Base-by-base conservation (phyloP, 2,888 invertebrate species). In the Eupithecia abbreviata region DNA sequence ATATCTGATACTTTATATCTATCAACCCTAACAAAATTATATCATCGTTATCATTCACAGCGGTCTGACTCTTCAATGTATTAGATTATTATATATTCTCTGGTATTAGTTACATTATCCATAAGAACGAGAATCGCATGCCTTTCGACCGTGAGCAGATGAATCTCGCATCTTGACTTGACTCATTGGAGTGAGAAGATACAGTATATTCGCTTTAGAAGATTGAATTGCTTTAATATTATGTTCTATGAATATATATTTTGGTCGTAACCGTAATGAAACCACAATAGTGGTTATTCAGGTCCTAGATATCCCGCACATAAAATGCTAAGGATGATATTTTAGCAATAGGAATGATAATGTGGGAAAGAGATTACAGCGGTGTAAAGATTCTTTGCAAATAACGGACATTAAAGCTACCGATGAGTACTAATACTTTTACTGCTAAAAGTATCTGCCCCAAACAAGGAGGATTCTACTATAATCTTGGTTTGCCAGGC, bases 121-220 rank as follows among this genome's bases (percentile, higher is more conserved):
- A 49, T 79, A 75, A 47, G 62, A 71, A 18, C 62, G 47, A 72
- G 45, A 69, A 51, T 79, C 51, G 77, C 71, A 42, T 72, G 74
- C 55, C 47, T 12, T 30, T 71, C 18, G 47, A 51, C n/a, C n/a
- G 30, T 51, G 55, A 74, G 30, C 74, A 71, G 70, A 68, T 77
- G 65, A 73, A 41, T 55, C 62, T 71, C 47, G 71, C 62, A 58
- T 73, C 70, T 72, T 74, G 74, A 82, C 80, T 84, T 82, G 80
- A 84, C 75, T 82, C 84, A 83, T 79, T 82, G 82, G 76, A 82
- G 83, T 83, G 79, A 79, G 78, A 77, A 80, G 81, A 83, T 83
- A 84, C 77, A 55, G 71, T 55, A 51, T 74, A 78, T 66, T 80
- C 80, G 73, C 79, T 82, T 77, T 47, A 72, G 69, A 74, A 69